Conservation (phyloP, 2,888 invertebrate species). For the Boloria selene region DNA sequence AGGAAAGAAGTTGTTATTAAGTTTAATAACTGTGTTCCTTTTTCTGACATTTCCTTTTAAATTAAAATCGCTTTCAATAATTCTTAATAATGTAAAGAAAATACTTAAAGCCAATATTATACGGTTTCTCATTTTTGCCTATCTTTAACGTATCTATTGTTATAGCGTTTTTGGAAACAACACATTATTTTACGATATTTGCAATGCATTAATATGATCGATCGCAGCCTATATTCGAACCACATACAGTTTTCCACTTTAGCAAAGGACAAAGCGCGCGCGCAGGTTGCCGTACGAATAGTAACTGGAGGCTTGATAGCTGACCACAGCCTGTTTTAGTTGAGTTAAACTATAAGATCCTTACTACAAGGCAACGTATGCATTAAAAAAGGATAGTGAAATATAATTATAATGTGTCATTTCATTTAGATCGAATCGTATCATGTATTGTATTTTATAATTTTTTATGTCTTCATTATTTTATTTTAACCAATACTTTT, state of each 20-base stretch:
- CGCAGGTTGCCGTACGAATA: slow-evolving; percentile 67
- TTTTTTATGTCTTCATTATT: too few relatives aligned
- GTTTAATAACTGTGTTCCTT: slow-evolving; percentile 72
- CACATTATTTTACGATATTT: slow-evolving; percentile 22
- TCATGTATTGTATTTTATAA: neutral
- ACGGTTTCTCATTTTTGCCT: slow-evolving; percentile 57
- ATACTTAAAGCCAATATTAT: slow-evolving; percentile 26
- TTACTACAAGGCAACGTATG: slow-evolving; percentile 65
- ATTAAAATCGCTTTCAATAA: slow-evolving; percentile 60
- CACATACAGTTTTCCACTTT: slow-evolving; percentile 17
- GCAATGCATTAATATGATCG: neutral
- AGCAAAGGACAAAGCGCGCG: slow-evolving; percentile 59
- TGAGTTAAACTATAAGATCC: slow-evolving; percentile 69
- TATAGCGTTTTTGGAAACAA: slow-evolving; percentile 2
- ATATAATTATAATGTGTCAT: neutral
- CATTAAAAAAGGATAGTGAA: slow-evolving; percentile 46
- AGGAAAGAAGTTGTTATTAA: slow-evolving; percentile 61
- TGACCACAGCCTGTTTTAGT: slow-evolving; percentile 69
- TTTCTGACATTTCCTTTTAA: slow-evolving; percentile 74
- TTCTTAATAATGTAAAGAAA: slow-evolving; percentile 43
- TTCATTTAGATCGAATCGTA: neutral
- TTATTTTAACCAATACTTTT: too few relatives aligned
- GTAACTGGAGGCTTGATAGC: slow-evolving; percentile 77
- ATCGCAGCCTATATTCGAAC: slow-evolving; percentile 5
- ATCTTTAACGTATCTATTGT: slow-evolving; percentile 21